Percentiles rank a stretch among this genome's conserved stretches.
Evolutionary conservation across 2,113 vertebrate species (phyloP).

Genomic region (Triplophysa dalaica): DNA sequence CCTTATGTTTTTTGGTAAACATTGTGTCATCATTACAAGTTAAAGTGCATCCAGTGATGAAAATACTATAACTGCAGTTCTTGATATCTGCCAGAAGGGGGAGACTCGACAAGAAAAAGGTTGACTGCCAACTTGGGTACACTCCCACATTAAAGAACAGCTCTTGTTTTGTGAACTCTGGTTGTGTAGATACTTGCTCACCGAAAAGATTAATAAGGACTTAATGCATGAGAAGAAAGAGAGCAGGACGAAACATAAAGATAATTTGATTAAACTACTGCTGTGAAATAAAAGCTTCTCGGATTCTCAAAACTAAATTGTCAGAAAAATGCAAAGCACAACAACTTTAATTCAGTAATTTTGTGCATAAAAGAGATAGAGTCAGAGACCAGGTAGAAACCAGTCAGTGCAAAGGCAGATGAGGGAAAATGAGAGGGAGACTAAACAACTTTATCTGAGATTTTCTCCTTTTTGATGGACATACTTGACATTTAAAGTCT

Average conservation of each 20-base stretch:
- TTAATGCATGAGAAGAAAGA: neutral
- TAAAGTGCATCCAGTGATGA: neutral
- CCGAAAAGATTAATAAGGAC: neutral
- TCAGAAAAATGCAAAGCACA: neutral
- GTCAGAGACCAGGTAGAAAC: no score
- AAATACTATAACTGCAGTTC: neutral
- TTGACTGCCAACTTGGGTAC: neutral
- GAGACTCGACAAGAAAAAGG: slow-evolving; percentile 24
- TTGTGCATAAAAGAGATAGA: neutral
- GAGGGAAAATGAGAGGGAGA: neutral
- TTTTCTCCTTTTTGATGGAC: neutral
- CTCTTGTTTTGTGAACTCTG: neutral
- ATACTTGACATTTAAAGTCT: neutral
- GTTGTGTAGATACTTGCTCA: neutral
- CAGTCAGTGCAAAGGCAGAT: neutral
- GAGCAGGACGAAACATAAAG: neutral
- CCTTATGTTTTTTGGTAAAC: neutral
- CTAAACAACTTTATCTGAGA: neutral
- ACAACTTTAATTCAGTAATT: neutral
- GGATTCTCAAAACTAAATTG: neutral
- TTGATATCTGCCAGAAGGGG: slow-evolving; percentile 29
- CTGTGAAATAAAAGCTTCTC: neutral
- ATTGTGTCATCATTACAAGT: neutral
- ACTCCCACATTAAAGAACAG: neutral
- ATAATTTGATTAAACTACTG: neutral